Evolutionary conservation across 2,113 vertebrate genomes (phyloP), one percentile per base, ranked within the genome.

Genomic region (Phrynosoma platyrhinos): DNA sequence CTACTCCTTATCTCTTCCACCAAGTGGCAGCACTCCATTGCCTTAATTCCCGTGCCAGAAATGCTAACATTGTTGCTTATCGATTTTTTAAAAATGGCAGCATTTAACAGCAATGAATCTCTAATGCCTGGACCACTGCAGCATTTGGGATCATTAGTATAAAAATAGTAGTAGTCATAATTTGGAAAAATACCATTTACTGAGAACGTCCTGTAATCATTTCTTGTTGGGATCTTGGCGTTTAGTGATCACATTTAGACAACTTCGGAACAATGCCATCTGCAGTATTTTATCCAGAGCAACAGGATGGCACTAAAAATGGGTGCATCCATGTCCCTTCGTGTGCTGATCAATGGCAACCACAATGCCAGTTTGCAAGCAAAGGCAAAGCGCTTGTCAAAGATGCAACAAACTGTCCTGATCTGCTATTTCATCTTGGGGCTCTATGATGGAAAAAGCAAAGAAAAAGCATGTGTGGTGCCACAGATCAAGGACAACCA

Each of bases 21-120:
- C 52, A 80, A 64, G 75, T 81, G 85, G 85, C 85, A 74, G 78
- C 66, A 72, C 32, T 21, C 69, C 68, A 72, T 81, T 74, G 68
- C 32, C 79, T 80, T 58, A 42, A 32, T 81, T 58, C 9, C 69
- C 72, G 78, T 14, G 27, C 68, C 16, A 25, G 68, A 69, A 21
- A 20, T 30, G 30, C 32, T 53, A 69, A 71, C 58, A 62, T 62
- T 62, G 58, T 42, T 40, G 1, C 20, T 52, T n/a, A 62, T 10
- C 14, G 0, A 40, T 16, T 27, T 42, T 42, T 72, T 1, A 87
- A 42, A 52, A 42, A 58, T 74, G 68, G 47, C 66, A 87, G 32
- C 13, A 1, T 72, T 40, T 80, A 21, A 9, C 36, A 81, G 78
- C 52, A 7, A 27, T 2, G n/a, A 25, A 32, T 72, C 66, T 36